A percentile compares a stretch with the other conserved stretches of the same genome.
Conservation (phyloP, 2,113 vertebrate species). For the Solea solea region DNA sequence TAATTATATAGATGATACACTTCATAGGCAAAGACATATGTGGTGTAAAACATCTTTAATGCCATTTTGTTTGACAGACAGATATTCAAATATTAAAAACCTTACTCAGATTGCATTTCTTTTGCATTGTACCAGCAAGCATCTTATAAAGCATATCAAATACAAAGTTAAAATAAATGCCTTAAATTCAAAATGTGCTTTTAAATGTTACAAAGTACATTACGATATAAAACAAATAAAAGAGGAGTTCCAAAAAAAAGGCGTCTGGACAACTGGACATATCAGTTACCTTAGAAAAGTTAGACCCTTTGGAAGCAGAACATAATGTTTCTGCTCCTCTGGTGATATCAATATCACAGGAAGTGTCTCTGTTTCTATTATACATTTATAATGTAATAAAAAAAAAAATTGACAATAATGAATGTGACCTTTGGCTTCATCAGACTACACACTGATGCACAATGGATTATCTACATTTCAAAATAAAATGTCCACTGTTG, state of each 20-base stretch:
- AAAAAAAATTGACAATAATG: background rate
- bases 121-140: conserved; percentile 69
- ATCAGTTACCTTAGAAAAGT: conserved; percentile 29
- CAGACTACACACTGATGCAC: background rate
- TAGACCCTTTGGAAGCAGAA: conserved; percentile 35
- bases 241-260: conserved; percentile 2
- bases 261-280: conserved; percentile 6
- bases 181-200: conserved; percentile 20
- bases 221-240: conserved; percentile 16
- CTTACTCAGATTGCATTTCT: conserved; percentile 7
- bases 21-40: conserved; percentile 3
- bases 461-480: background rate
- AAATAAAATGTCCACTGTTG: conserved; percentile 6
- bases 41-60: conserved; percentile 37
- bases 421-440: background rate
- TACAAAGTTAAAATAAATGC: conserved; percentile 23
- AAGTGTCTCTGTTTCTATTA: conserved; percentile 40
- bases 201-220: conserved; percentile 8
- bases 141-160: conserved; percentile 40
- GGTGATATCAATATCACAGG: conserved; percentile 29
- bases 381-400: conserved; percentile 36
- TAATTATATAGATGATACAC: background rate
- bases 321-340: conserved; percentile 18
- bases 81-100: conserved; percentile 11
- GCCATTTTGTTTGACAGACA: conserved; percentile 29